phyloP scores from a whole-genome alignment of 2,888 invertebrate genomes.

The Troglohyphantes excavatus region DNA sequence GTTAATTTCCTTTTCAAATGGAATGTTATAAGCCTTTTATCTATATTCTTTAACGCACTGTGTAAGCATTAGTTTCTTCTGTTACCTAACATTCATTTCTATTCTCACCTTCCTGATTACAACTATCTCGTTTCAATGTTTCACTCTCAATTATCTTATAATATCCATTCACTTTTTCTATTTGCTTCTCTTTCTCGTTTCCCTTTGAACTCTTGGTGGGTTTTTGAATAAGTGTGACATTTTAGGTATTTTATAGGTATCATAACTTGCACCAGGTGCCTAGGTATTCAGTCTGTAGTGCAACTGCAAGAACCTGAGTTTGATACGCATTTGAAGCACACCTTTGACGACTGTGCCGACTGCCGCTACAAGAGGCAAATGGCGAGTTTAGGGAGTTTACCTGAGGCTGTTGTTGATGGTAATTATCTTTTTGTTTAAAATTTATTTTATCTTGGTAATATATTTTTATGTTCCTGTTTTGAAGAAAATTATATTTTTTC shows the following conservation, averaged over 20 bases:
- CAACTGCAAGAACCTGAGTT: conserved; percentile 82
- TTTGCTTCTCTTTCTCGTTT: background rate
- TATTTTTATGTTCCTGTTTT: background rate
- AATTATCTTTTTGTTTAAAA: conserved; percentile 40
- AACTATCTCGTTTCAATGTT: too few relatives aligned
- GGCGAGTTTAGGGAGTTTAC: conserved; percentile 91
- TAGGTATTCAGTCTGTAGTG: conserved; percentile 86
- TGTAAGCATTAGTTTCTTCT: background rate
- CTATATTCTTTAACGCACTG: too few relatives aligned
- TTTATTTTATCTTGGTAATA: too few relatives aligned
- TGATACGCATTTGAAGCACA: conserved; percentile 84
- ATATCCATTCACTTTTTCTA: background rate
- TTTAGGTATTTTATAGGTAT: conserved; percentile 85
- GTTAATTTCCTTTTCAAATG: too few relatives aligned
- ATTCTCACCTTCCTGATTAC: too few relatives aligned
- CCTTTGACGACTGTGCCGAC: conserved; percentile 88
- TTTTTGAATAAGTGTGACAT: background rate
- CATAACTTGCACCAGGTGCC: conserved; percentile 95
- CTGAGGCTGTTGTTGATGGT: conserved; percentile 88
- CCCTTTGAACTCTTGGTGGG: background rate
- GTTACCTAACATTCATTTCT: too few relatives aligned
- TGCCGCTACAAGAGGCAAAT: conserved; percentile 94
- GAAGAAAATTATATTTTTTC: too few relatives aligned
- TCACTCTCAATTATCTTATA: background rate
- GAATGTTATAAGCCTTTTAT: too few relatives aligned